Base-by-base conservation (phyloP, 2,888 invertebrate species). In the Rhagonycha lutea region DNA sequence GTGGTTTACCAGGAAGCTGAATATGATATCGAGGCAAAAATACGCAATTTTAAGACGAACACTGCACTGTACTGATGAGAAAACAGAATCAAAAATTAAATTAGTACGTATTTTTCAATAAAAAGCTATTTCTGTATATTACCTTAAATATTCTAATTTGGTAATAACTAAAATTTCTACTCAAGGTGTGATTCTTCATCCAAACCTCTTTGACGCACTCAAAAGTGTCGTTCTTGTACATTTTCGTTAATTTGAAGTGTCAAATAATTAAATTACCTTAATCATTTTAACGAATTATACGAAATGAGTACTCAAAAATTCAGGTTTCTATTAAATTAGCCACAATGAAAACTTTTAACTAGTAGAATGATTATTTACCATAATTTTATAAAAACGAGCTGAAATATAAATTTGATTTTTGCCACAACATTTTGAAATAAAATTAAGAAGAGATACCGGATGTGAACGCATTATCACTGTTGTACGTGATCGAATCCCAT, bases 401-500 rank as follows among this genome's bases (percentile, higher is more conserved):
- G 47, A 47, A 47, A 47, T n/a, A n/a, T 47, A 47, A 47, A 47
- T 47, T 47, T 47, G 47, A 47, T 32, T 32, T 32, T 32, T 32
- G 32, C 4, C 12, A 32, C n/a, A 32, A 32, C 32, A 47, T 47
- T 47, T 47, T 47, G n/a, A 47, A 47, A 47, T 47, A 47, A 47
- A n/a, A 47, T 47, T 47, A 47, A 47, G 47, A 47, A 47, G 47
- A 47, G n/a, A 47, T 47, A 47, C 47, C 47, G 63, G 63, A n/a
- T 23, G 23, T 14, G n/a, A 65, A 65, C 63, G 63, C 26, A 65
- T 65, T 65, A 68, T 68, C 63, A 65, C 24, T 26, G 47, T 26
- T 24, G 61, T 70, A 73, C 76, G 70, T 73, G 76, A 73, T 72
- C 73, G 72, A 61, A 82, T 82, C 83, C 83, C 84, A 83, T 83